phyloP scores from a whole-genome alignment of 1,140 invertebrate species.

The Brachionus koreanus region DNA sequence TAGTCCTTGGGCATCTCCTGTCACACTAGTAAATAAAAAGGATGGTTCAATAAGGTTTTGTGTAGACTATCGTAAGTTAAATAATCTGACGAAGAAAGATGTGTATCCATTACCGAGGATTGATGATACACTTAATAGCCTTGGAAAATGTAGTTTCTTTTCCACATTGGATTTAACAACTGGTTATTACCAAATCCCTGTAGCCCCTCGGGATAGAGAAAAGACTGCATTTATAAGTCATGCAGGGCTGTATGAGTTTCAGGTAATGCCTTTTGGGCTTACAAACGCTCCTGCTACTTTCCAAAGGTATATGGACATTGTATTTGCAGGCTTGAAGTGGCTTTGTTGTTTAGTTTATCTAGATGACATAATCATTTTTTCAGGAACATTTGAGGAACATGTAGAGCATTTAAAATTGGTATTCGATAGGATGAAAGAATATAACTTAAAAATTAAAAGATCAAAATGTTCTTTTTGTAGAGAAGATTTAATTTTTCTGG shows the following conservation, averaged over 20 bases:
- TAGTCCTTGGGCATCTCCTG: too few relatives aligned
- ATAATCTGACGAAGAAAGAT: slow-evolving; percentile 44
- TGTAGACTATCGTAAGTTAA: slow-evolving; percentile 44
- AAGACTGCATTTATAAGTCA: slow-evolving; percentile 19
- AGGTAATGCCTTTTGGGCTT: slow-evolving; percentile 57
- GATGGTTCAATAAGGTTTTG: too few relatives aligned
- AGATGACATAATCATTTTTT: not conserved
- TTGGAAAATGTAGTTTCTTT: too few relatives aligned
- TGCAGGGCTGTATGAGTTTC: slow-evolving; percentile 47
- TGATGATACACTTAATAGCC: slow-evolving; percentile 46
- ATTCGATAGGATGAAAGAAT: not conserved
- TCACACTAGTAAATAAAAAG: too few relatives aligned
- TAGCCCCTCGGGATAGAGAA: not conserved
- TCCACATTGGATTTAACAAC: not conserved
- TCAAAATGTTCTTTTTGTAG: slow-evolving; percentile 50
- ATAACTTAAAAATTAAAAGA: not conserved
- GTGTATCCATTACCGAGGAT: slow-evolving; percentile 45
- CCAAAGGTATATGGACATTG: slow-evolving; percentile 50
- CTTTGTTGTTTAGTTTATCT: not conserved
- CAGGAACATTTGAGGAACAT: not conserved
- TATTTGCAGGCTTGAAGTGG: slow-evolving; percentile 3
- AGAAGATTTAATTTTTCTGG: slow-evolving; percentile 54
- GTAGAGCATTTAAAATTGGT: not conserved
- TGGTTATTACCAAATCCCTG: not conserved
- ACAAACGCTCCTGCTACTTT: slow-evolving; percentile 54